Percentiles rank a stretch among this genome's conserved stretches.
These are phyloP conservation scores for Psittacula echo DNA, from an alignment of 2,797 vertebrate genomes.

Conservation along the genomic window DNA sequence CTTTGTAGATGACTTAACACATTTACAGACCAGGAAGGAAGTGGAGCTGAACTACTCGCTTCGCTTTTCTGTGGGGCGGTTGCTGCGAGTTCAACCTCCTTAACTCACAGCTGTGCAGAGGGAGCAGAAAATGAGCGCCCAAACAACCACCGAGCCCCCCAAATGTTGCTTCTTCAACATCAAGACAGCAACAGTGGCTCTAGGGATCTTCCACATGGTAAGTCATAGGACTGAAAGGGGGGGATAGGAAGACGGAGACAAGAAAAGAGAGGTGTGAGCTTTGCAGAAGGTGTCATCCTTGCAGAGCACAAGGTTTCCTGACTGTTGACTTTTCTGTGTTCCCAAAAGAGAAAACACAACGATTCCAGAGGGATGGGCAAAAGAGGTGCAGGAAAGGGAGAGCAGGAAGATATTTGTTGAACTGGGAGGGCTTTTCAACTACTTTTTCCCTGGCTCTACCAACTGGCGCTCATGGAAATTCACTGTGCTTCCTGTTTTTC, in stretches of 20 bases:
- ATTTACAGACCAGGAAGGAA: conserved; percentile 66
- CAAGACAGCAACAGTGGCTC: conserved; percentile 48
- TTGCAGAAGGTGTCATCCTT: background rate
- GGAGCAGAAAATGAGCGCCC: conserved; percentile 48
- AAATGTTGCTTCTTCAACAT: conserved; percentile 73
- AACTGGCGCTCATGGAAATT: background rate
- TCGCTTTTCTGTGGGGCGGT: background rate
- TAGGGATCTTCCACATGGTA: conserved; percentile 79
- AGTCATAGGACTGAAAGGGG: conserved; percentile 25
- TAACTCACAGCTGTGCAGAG: background rate
- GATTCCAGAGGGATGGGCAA: background rate
- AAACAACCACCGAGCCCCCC: background rate
- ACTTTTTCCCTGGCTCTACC: background rate
- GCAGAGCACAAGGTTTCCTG: background rate
- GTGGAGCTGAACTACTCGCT: background rate
- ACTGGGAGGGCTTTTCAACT: background rate
- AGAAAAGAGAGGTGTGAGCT: background rate
- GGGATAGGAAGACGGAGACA: background rate
- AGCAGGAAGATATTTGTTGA: fast-evolving
- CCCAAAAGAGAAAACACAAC: background rate
- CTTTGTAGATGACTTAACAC: conserved; percentile 61
- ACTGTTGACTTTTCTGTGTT: background rate
- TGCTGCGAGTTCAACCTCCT: background rate
- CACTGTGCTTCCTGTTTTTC: background rate
- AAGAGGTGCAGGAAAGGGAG: background rate